phyloP scores from a whole-genome alignment of 2,797 vertebrate species.

The Capromys pilorides region DNA sequence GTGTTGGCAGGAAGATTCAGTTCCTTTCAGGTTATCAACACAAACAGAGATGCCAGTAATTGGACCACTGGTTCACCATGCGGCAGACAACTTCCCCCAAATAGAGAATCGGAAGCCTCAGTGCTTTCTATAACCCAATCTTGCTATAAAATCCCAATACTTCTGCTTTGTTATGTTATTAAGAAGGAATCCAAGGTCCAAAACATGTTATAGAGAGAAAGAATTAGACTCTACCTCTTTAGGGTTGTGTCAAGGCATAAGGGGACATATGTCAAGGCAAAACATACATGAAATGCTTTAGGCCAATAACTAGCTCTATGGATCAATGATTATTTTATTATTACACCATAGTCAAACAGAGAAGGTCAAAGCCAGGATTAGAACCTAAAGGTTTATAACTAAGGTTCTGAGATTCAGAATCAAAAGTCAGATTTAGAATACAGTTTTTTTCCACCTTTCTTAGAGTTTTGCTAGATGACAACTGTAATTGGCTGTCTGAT shows the following conservation, averaged over 20 bases:
- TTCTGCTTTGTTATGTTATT: background rate
- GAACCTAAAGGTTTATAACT: background rate
- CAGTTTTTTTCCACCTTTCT: background rate
- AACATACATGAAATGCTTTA: background rate
- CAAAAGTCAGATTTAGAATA: conserved; percentile 17
- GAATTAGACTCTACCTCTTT: background rate
- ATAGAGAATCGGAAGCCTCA: background rate
- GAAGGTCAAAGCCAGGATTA: background rate
- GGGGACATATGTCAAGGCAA: background rate
- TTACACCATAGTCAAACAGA: background rate
- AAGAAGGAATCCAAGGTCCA: background rate
- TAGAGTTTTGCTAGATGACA: conserved; percentile 20
- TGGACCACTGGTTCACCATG: background rate
- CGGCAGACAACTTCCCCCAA: background rate
- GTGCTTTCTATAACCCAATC: background rate
- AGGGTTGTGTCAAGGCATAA: background rate
- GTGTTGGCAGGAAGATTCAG: background rate
- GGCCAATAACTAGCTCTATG: background rate
- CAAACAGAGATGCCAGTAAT: background rate
- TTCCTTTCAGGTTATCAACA: background rate
- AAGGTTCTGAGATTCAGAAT: background rate
- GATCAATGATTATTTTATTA: background rate
- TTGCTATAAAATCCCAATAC: background rate
- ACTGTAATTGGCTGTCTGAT: conserved; percentile 3
- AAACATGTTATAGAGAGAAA: background rate